phyloP scores from a whole-genome alignment of 2,113 vertebrate species.

The Podiceps cristatus region DNA sequence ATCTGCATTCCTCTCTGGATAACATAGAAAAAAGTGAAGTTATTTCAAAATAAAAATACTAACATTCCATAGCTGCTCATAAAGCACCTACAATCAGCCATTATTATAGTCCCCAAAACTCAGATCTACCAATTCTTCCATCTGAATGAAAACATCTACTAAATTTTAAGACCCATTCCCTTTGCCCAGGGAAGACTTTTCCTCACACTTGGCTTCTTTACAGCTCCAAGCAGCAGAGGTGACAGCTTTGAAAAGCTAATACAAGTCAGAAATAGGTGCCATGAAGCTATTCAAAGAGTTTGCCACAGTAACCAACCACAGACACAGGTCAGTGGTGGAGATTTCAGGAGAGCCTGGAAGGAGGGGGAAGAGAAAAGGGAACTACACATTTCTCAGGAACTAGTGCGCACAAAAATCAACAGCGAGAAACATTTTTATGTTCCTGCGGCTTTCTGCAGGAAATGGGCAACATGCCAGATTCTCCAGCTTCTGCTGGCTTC shows the following conservation, averaged over 20 bases:
- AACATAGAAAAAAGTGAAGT: neutral
- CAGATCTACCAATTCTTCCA: neutral
- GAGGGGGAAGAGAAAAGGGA: neutral
- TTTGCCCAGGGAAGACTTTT: neutral
- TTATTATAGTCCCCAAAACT: neutral
- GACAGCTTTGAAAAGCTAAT: neutral
- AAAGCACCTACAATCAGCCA: neutral
- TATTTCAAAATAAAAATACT: neutral
- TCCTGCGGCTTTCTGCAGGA: neutral
- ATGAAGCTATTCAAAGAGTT: neutral
- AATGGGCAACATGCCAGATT: neutral
- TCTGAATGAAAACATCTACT: neutral
- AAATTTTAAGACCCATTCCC: neutral
- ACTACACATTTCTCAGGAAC: neutral
- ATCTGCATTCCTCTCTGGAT: neutral
- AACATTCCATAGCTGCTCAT: neutral
- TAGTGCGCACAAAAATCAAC: neutral
- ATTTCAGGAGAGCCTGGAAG: neutral
- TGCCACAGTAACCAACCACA: neutral
- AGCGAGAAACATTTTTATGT: neutral
- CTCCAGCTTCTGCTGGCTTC: neutral
- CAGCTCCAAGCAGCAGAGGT: neutral
- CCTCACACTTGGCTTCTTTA: neutral
- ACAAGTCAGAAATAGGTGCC: neutral
- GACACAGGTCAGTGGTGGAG: neutral